phyloP scores from a whole-genome alignment of 2,888 invertebrate genomes.

The Zygaena filipendulae region DNA sequence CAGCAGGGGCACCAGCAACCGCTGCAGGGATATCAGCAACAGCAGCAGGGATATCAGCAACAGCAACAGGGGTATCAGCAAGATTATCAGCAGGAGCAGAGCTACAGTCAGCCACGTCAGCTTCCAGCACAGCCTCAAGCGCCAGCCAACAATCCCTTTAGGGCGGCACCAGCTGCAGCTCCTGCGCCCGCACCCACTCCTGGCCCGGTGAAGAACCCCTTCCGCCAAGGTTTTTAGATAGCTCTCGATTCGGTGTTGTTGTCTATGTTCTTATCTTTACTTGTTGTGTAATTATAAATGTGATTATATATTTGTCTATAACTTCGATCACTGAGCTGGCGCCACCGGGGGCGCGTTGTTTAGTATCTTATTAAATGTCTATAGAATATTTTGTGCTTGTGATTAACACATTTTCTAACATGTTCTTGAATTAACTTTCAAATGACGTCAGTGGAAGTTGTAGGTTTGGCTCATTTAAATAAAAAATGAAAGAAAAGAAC shows the following conservation, averaged over 20 bases:
- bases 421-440: too few species aligned
- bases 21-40: constrained; percentile 45
- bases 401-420: constrained; percentile 24
- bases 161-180: constrained; percentile 29
- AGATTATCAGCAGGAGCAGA: constrained; percentile 33
- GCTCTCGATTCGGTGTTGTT: constrained; percentile 47
- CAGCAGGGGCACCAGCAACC: constrained; percentile 33
- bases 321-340: constrained; percentile 64
- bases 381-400: constrained; percentile 48
- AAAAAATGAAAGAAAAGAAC: too few species aligned
- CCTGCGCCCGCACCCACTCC: constrained; percentile 49
- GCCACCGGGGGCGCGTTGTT: constrained; percentile 36
- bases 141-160: constrained; percentile 51
- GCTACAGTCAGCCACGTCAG: constrained; percentile 51
- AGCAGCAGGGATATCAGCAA: constrained; percentile 35
- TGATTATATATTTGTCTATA: constrained; percentile 50
- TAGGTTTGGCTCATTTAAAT: too few species aligned
- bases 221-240: constrained; percentile 82
- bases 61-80: constrained; percentile 42
- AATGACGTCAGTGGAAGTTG: too few species aligned
- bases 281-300: constrained; percentile 67
- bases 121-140: constrained; percentile 60
- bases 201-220: constrained; percentile 54
- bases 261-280: constrained; percentile 56
- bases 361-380: constrained; percentile 48